phyloP scores from a whole-genome alignment of 2,888 invertebrate species.

The Clunio marinus region DNA sequence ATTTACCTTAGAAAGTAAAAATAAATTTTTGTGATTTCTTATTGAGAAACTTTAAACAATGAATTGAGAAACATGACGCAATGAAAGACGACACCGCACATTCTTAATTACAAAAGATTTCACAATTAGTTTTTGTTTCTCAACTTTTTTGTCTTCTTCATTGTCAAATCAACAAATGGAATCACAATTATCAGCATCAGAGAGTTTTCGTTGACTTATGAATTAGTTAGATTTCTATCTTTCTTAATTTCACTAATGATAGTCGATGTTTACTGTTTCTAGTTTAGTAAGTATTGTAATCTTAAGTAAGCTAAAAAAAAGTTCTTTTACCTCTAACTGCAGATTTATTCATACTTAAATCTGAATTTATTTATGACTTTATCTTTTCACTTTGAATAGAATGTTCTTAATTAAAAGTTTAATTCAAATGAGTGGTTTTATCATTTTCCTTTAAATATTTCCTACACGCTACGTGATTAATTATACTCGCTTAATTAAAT shows the following conservation, averaged over 20 bases:
- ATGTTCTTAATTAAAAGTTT: background rate
- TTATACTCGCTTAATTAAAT: background rate
- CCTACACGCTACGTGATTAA: background rate
- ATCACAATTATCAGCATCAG: conserved; percentile 6
- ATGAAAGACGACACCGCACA: background rate
- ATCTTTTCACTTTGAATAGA: too few species aligned
- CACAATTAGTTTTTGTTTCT: background rate
- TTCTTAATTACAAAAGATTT: background rate
- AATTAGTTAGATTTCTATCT: background rate
- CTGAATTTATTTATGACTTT: too few species aligned
- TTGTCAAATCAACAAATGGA: background rate
- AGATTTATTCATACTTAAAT: too few species aligned
- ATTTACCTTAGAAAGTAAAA: background rate
- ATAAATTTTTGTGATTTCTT: background rate
- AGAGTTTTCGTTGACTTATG: background rate
- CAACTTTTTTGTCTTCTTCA: background rate
- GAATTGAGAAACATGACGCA: background rate
- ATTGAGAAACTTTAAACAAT: too few species aligned
- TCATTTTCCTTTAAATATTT: background rate
- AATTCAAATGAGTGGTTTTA: background rate
- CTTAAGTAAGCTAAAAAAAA: background rate
- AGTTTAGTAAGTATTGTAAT: background rate
- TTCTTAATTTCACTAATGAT: background rate
- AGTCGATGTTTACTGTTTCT: conserved; percentile 1
- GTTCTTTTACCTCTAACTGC: too few species aligned